A percentile compares a stretch with the other conserved stretches of the same genome.
Conservation (phyloP, 2,113 vertebrate species). For the Tretioscincus oriximinensis region DNA sequence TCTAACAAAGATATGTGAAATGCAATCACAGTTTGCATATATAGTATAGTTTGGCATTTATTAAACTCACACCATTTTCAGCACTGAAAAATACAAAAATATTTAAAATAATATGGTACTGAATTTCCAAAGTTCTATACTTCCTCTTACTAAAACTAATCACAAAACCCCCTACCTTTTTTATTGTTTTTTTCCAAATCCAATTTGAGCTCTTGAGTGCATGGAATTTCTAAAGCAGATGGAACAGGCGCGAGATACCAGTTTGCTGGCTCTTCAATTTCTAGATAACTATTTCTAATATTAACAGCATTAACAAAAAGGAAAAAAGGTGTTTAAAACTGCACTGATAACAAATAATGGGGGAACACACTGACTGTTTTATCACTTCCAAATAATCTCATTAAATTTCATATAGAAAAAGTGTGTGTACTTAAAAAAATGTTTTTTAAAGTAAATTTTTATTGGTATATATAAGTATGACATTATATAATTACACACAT, state of each 20-base stretch:
- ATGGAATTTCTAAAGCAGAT: conserved; percentile 81
- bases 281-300: conserved; percentile 59
- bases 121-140: neutral
- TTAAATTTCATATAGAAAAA: conserved; percentile 17
- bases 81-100: neutral
- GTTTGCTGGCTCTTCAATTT: conserved; percentile 67
- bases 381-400: conserved; percentile 5
- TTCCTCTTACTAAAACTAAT: neutral
- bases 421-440: conserved; percentile 30
- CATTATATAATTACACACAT: too few species aligned
- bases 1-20: neutral
- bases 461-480: too few species aligned
- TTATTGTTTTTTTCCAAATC: conserved; percentile 71
- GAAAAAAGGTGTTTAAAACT: conserved; percentile 14
- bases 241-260: conserved; percentile 80
- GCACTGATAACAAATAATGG: conserved; percentile 8
- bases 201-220: conserved; percentile 79
- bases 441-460: too few species aligned
- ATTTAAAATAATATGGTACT: neutral
- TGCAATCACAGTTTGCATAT: neutral
- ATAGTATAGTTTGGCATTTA: neutral
- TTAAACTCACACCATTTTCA: neutral
- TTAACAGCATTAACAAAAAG: conserved; percentile 27
- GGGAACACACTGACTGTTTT: conserved; percentile 17
- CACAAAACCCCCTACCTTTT: conserved; percentile 71